Conservation (phyloP, 2,797 vertebrate species). For the Siniperca undulata region DNA sequence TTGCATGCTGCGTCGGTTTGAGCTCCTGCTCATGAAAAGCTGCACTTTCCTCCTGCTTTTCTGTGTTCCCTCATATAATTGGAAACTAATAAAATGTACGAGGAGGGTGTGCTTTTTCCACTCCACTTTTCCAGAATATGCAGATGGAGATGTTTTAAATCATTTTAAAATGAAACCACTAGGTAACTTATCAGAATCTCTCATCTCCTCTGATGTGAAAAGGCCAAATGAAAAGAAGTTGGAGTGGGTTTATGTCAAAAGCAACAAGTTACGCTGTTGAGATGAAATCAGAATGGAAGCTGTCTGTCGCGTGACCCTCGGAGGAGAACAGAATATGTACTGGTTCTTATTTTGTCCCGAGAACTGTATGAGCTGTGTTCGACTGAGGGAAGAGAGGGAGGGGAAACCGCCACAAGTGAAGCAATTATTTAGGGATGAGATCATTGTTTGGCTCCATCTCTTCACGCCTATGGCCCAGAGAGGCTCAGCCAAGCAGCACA, state of each 20-base stretch:
- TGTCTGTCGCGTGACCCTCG: constrained; percentile 68
- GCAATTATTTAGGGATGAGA: constrained; percentile 89
- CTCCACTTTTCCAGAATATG: constrained; percentile 2
- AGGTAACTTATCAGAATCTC: constrained; percentile 17
- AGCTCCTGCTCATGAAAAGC: constrained; percentile 5
- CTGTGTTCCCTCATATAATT: constrained; percentile 13
- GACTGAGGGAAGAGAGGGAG: constrained; percentile 69
- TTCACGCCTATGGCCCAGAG: constrained; percentile 87
- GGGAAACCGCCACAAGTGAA: constrained; percentile 84
- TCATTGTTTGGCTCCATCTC: constrained; percentile 89
- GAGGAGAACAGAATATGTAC: constrained; percentile 70
- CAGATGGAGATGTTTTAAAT: constrained; percentile 25
- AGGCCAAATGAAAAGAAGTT: constrained; percentile 33
- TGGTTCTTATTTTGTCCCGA: constrained; percentile 77
- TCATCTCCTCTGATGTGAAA: constrained; percentile 33
- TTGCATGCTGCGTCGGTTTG: not conserved
- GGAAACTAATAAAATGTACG: constrained; percentile 26
- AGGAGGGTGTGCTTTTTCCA: constrained; percentile 21
- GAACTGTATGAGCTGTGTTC: constrained; percentile 78
- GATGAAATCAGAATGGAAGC: constrained; percentile 64
- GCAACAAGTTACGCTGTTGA: constrained; percentile 34
- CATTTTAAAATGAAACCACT: constrained; percentile 19
- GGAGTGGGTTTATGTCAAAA: constrained; percentile 35
- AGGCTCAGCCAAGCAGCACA: constrained; percentile 81
- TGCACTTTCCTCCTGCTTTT: not conserved